Evolutionary conservation across 2,888 invertebrate genomes (phyloP), one percentile per base, ranked within the genome.

Genomic region (Xylota segnis): DNA sequence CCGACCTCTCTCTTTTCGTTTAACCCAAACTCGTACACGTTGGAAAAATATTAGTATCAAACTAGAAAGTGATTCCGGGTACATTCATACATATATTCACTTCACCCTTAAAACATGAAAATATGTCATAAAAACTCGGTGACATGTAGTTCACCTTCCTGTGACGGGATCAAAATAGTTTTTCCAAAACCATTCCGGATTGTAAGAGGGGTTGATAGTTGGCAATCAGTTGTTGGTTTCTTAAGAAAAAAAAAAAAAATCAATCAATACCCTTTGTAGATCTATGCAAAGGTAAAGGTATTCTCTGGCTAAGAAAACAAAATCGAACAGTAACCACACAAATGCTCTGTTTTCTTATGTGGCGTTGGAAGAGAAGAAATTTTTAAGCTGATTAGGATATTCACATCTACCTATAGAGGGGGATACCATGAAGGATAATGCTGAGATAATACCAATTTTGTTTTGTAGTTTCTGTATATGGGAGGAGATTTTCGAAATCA

Each of bases 31-130:
- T 45, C 3, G 23, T 43, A 37, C 27, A 16, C 5, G 43, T 14
- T 5, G 6, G 14, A 47, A 50, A 59, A 50, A 40, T 54, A 52
- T 77, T 68, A 59, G 59, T 77, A 68, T n/a, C 40, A 50, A 77
- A 77, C 77, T 77, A 77, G 77, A 77, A 77, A 77, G 59, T 54
- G 43, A 77, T 77, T 61, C 58, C 68, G 32, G 37, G 58, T 61
- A 29, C 56, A 18, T 50, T 37, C n/a, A 40, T 61, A 29, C 56
- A 18, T 50, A 50, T 18, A 40, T 34, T 18, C 5, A 10, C 68
- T 43, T 43, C 37, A 63, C 68, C 77, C 58, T 50, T n/a, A 45
- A 43, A 56, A 77, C 50, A 61, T 40, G 16, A 29, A 34, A 68
- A 68, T 40, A 32, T 70, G 68, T 52, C 77, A 61, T 52, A 50